Base-by-base conservation (phyloP, 37 sponge, comb jelly and placozoan species). In the Hormiphora californensis region DNA sequence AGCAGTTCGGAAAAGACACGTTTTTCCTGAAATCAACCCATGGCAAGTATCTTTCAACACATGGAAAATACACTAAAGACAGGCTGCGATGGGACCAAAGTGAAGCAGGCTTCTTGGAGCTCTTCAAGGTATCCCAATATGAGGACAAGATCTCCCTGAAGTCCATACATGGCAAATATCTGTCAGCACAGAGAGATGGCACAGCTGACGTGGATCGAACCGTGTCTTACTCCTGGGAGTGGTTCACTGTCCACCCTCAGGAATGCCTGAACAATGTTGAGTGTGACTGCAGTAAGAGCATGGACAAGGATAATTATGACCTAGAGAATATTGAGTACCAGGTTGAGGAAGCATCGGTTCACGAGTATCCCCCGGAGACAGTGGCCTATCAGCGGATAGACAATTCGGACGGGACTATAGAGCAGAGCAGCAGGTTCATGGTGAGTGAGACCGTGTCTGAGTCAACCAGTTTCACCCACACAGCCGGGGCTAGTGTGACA, bases 351-450 rank as follows among this genome's bases (percentile, higher is more conserved):
- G 68, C 38, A 15, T 11, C 19, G 9, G 68, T 65, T 25, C 31
- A 65, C 38, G 5, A 17, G 68, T 65, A 35, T 25, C 3, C 37
- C 11, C 68, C 68, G 35, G 68, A 65, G 38, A 9, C 38, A 39
- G 68, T 65, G 68, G 68, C 38, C 19, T 65, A 65, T 19, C 68
- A 65, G 68, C 25, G 35, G 11, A 65, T 65, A 5, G 68, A 65
- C 38, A 65, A 65, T 39, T 1, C 5, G 38, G 68, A 65, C 68
- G 12, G 27, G 35, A 21, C 68, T 17, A 2, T 31, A 4, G 19
- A 8, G 3, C 68, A 65, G 19, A 36, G 38, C 68, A 35, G 38
- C 37, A 65, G 38, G 5, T 65, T 65, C 68, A 25, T 39, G 27
- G 68, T 65, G 68, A 25, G 37, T 19, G 68, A 65, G 38, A 17